Conservation (phyloP, 2,113 vertebrate genomes). For the Riparia riparia region DNA sequence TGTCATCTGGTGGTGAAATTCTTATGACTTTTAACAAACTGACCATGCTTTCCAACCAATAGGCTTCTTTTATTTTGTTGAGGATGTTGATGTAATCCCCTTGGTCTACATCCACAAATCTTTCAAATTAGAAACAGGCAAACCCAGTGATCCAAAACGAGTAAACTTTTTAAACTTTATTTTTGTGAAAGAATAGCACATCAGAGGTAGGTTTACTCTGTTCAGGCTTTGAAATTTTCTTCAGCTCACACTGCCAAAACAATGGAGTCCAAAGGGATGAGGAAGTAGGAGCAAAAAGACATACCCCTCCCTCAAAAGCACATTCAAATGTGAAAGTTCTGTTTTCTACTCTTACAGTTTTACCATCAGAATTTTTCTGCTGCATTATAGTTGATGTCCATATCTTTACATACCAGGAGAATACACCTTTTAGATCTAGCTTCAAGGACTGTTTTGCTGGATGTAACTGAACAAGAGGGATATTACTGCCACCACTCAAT, state of each 20-base stretch:
- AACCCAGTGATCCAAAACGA: not conserved
- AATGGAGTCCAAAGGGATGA: not conserved
- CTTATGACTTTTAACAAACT: not conserved
- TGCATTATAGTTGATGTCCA: not conserved
- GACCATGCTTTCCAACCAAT: not conserved
- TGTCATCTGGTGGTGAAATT: slow-evolving; percentile 35
- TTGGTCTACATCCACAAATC: not conserved
- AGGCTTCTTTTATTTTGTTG: not conserved
- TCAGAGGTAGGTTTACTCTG: not conserved
- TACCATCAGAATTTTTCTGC: not conserved
- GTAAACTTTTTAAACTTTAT: not conserved
- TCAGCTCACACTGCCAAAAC: not conserved
- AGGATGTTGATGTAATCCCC: not conserved
- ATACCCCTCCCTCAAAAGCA: fast-evolving
- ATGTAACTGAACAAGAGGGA: not conserved
- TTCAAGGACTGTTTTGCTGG: not conserved
- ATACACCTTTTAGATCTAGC: not conserved
- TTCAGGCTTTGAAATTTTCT: not conserved
- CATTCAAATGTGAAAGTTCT: not conserved
- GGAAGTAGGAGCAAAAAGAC: not conserved
- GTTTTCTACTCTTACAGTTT: not conserved
- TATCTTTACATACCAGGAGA: not conserved
- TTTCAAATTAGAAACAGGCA: not conserved
- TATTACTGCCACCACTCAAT: not conserved
- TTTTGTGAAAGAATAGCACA: not conserved